These are phyloP conservation scores for Pithys albifrons DNA, from an alignment of 2,113 vertebrate species.

Conservation along the genomic window DNA sequence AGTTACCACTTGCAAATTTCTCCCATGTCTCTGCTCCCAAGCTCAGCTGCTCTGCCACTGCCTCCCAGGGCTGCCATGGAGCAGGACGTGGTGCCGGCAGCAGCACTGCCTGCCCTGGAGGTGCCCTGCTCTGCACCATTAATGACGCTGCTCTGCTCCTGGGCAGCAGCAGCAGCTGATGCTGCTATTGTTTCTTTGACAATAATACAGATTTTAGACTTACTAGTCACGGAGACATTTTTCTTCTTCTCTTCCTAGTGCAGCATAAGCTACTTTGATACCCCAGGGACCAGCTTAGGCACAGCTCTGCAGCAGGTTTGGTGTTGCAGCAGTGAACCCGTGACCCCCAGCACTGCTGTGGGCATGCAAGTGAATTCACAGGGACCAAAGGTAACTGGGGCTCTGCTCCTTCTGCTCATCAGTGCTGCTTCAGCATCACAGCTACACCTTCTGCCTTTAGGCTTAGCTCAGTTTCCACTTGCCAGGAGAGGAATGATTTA, in stretches of 20 bases:
- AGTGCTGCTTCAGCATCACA: slow-evolving; percentile 3
- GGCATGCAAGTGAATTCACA: slow-evolving; percentile 7
- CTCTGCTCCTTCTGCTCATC: background rate
- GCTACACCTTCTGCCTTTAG: slow-evolving; percentile 2
- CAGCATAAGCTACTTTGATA: slow-evolving; percentile 41
- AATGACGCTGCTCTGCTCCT: slow-evolving; percentile 1
- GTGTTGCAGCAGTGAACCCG: background rate
- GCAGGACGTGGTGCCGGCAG: fast-evolving
- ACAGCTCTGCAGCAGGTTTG: slow-evolving; percentile 15
- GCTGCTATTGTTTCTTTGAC: slow-evolving; percentile 57
- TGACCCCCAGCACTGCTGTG: slow-evolving; percentile 34
- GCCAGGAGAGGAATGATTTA: background rate
- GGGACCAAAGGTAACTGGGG: background rate
- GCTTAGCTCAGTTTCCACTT: background rate
- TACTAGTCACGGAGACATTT: slow-evolving; percentile 54
- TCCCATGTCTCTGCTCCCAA: background rate
- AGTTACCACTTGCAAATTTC: background rate
- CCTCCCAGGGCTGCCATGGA: background rate
- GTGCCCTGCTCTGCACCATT: background rate
- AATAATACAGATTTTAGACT: slow-evolving; percentile 62
- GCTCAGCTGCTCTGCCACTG: background rate
- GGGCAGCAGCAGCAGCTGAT: slow-evolving; percentile 55
- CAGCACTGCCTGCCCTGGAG: background rate
- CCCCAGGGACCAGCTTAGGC: slow-evolving; percentile 36
- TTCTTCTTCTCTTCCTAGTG: slow-evolving; percentile 36